These are phyloP conservation scores for Oreochromis grahami DNA, from an alignment of 2,797 vertebrate species.

Conservation along the genomic window DNA sequence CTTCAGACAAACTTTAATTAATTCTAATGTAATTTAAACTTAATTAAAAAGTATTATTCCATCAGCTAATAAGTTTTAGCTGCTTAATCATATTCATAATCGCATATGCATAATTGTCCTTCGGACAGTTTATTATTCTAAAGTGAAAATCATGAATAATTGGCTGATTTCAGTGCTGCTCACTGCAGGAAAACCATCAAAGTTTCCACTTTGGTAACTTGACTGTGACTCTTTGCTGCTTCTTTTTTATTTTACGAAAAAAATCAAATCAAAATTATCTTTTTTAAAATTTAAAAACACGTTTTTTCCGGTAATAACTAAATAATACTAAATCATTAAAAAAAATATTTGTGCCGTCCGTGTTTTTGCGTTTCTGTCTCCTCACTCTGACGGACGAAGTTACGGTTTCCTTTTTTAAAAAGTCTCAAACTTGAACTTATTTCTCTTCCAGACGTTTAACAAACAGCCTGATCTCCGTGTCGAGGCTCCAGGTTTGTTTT, in stretches of 20 bases:
- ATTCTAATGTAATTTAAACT: background rate
- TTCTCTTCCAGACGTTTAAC: background rate
- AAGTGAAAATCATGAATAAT: background rate
- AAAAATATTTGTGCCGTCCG: accelerated
- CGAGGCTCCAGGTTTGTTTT: background rate
- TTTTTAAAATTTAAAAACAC: background rate
- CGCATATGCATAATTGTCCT: background rate
- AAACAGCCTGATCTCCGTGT: background rate
- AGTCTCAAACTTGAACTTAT: background rate
- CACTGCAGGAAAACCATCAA: background rate
- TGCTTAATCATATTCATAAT: background rate
- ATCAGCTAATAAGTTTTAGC: background rate
- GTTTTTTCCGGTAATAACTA: background rate
- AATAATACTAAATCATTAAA: background rate
- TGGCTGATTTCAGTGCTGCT: background rate
- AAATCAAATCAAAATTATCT: background rate
- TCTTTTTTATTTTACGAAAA: background rate
- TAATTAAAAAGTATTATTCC: background rate
- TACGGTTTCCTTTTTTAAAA: background rate
- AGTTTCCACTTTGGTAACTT: accelerated
- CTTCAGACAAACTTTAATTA: background rate
- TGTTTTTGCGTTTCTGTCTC: background rate
- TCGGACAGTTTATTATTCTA: background rate
- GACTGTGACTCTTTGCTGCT: background rate
- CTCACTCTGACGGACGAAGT: background rate